A percentile compares a stretch with the other conserved stretches of the same genome.
These are phyloP conservation scores for Charaxes varanes DNA, from an alignment of 1,140 invertebrate species.

Conservation along the genomic window DNA sequence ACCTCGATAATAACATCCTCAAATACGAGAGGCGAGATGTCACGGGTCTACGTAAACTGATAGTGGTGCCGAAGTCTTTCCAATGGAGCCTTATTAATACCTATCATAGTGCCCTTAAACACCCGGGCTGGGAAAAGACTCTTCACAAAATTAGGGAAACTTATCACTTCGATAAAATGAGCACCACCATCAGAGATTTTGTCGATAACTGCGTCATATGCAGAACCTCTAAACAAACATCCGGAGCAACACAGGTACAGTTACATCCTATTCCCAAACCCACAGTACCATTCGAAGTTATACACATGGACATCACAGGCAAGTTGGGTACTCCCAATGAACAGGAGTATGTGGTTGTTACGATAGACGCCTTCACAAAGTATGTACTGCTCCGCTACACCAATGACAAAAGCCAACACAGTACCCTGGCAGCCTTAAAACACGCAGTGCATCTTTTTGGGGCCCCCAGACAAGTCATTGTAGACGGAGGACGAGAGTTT, in stretches of 20 bases:
- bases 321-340: conserved; percentile 27
- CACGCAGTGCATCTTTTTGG: conserved; percentile 27
- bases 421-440: conserved; percentile 25
- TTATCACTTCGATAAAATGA: conserved; percentile 30
- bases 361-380: conserved; percentile 46
- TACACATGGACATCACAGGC: conserved; percentile 37
- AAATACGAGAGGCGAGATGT: conserved; percentile 10
- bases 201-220: conserved; percentile 28
- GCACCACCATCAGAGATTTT: conserved; percentile 18
- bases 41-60: conserved; percentile 7
- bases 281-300: conserved; percentile 25
- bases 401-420: conserved; percentile 25
- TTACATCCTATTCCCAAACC: conserved; percentile 37
- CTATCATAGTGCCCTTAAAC: conserved; percentile 25
- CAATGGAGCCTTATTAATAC: conserved; percentile 35
- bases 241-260: conserved; percentile 23
- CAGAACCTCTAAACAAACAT: conserved; percentile 16
- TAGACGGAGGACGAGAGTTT: conserved; percentile 18
- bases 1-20: conserved; percentile 11
- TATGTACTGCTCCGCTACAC: conserved; percentile 24
- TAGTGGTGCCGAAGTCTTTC: conserved; percentile 26
- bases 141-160: conserved; percentile 26
- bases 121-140: conserved; percentile 31
- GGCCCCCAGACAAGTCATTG: conserved; percentile 24
- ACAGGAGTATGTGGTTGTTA: conserved; percentile 35